Evolutionary conservation across 2,113 vertebrate species (phyloP), one percentile per base, ranked within the genome.

Genomic region (Cheirogaleus medius): DNA sequence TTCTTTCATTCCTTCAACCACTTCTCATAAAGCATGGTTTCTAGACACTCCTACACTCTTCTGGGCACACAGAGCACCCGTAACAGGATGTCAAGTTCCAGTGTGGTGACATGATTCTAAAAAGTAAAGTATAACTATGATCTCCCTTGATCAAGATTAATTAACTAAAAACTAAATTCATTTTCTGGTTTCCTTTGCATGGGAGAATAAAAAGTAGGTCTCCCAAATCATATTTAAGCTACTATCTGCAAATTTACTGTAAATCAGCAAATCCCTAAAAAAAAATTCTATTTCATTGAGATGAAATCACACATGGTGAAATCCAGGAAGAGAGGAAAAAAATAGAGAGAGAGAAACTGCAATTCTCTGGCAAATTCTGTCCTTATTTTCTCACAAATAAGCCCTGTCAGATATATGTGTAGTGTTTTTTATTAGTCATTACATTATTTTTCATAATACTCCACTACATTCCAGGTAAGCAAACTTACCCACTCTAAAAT

Each of bases 181-280:
- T 54, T 93, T 93, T 83, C 96, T 90, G 63, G 56, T 63, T 95
- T 86, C 20, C 73, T 74, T 68, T 63, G 63, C 49, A 81, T 18
- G 80, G 37, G 12, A 92, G 11, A 91, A 95, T 39, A 60, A 87
- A 87, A 86, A 49, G 13, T 73, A 29, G 34, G 32, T 60, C 56
- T 95, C 71, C 25, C n/a, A 93, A 93, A 32, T 86, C 17, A 49
- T 49, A 93, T 34, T 88, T 91, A 90, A 91, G 39, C 25, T 82
- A 15, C 44, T 66, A 64, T 44, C 84, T 68, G 39, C 60, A 91
- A 90, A 90, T 81, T 47, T 64, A 78, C 39, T 20, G 11, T 71
- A 95, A 89, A 81, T 54, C 37, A 90, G 42, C 34, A 87, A 95
- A 95, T 44, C 13, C 32, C 66, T 63, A 91, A 84, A 93, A 90